Evolutionary conservation across 2,113 vertebrate species (phyloP).

Genomic region (Rhinopomastus cyanomelas): DNA sequence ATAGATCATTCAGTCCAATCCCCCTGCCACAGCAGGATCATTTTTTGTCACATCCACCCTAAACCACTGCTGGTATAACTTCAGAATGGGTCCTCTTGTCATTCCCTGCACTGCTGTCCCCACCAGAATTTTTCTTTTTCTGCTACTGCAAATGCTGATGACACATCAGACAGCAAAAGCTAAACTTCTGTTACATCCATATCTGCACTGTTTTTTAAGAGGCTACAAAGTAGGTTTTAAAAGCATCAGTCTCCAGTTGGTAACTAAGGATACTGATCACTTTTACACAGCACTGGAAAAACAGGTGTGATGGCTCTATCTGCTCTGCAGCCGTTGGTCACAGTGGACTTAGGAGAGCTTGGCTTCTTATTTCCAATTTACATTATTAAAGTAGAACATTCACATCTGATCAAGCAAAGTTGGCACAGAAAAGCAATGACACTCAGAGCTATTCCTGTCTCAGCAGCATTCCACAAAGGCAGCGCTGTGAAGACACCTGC

Average conservation of each 20-base stretch:
- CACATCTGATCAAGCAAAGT: constrained; percentile 44
- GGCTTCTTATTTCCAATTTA: neutral
- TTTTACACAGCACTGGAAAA: neutral
- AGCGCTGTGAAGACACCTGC: neutral
- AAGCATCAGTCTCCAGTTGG: neutral
- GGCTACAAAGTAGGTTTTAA: neutral
- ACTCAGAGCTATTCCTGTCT: constrained; percentile 14
- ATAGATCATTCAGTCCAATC: no score
- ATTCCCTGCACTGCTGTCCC: no score
- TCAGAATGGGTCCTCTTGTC: no score
- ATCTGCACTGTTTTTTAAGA: neutral
- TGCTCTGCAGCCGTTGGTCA: neutral
- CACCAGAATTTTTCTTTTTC: neutral
- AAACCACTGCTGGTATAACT: no score
- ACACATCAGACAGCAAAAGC: neutral
- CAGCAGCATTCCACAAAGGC: constrained; percentile 30
- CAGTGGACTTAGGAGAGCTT: neutral
- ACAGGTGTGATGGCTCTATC: neutral
- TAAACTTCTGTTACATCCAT: neutral
- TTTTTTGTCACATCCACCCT: no score
- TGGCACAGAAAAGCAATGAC: constrained; percentile 15
- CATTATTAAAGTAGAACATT: constrained; percentile 34
- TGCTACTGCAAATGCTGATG: neutral
- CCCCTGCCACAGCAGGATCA: no score
- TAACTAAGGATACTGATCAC: neutral